Conservation (phyloP, 92 coral and sea anemone genomes). For the Bergia sp. region DNA sequence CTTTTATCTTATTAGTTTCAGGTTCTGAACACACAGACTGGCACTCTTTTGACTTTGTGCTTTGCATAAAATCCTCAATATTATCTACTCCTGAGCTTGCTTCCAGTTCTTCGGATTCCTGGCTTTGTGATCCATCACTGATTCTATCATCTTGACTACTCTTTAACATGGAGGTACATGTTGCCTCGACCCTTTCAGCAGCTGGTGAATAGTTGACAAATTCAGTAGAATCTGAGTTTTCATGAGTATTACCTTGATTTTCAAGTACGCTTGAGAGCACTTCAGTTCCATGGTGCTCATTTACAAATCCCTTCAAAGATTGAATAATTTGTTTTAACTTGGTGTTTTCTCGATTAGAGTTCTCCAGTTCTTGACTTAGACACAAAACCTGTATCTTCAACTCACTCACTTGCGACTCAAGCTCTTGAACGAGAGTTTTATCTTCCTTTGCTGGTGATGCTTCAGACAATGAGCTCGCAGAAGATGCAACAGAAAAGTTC, state of each 20-base stretch:
- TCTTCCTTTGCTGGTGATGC: constrained; percentile 62
- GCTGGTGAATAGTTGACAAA: not conserved
- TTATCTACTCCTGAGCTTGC: constrained; percentile 4
- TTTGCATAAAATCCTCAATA: constrained; percentile 42
- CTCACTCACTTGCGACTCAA: constrained; percentile 71
- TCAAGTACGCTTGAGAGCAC: constrained; percentile 55
- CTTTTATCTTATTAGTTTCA: constrained; percentile 5
- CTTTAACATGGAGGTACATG: not conserved
- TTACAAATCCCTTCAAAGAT: constrained; percentile 63
- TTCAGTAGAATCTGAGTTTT: constrained; percentile 9
- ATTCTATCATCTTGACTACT: not conserved
- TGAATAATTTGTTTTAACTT: constrained; percentile 73
- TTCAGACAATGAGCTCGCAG: constrained; percentile 80
- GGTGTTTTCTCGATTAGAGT: constrained; percentile 88
- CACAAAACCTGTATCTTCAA: constrained; percentile 92
- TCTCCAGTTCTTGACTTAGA: constrained; percentile 88
- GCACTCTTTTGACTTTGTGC: not conserved
- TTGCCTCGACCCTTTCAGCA: not conserved
- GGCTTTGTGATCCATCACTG: not conserved
- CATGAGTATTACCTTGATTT: not conserved
- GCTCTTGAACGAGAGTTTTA: constrained; percentile 45
- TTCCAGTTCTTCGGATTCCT: constrained; percentile 13
- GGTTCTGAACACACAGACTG: not conserved
- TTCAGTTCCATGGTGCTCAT: constrained; percentile 63
- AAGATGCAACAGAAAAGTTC: constrained; percentile 80